These are phyloP conservation scores for Microctonus aethiopoides DNA, from an alignment of 2,888 invertebrate species.

Conservation along the genomic window DNA sequence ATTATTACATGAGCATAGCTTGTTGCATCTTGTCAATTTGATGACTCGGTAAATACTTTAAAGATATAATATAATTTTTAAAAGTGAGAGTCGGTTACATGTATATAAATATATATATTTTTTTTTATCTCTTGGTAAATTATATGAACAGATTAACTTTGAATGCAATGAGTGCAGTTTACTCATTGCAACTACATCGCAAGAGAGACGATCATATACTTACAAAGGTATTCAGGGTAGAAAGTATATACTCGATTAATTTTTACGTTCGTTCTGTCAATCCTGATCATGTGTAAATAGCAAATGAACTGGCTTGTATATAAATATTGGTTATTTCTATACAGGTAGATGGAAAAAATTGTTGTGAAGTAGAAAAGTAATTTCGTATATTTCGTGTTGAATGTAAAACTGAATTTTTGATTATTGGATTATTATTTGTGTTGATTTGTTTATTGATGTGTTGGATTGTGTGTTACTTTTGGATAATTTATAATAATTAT, in stretches of 20 bases:
- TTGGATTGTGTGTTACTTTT: too few relatives aligned
- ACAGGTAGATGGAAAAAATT: too few relatives aligned
- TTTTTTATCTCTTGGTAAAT: neutral
- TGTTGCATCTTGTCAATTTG: too few relatives aligned
- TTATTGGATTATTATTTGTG: too few relatives aligned
- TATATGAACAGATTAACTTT: conserved; percentile 3
- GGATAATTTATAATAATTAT: too few relatives aligned
- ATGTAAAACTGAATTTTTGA: too few relatives aligned
- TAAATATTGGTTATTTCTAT: too few relatives aligned
- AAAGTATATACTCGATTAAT: conserved; percentile 39
- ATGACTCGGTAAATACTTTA: neutral
- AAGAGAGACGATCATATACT: conserved; percentile 23
- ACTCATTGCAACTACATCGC: conserved; percentile 16
- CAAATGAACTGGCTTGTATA: neutral
- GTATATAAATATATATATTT: neutral
- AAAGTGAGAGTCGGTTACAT: conserved; percentile 35
- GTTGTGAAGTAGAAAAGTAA: too few relatives aligned
- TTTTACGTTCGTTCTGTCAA: conserved; percentile 33
- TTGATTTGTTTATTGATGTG: too few relatives aligned
- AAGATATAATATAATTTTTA: conserved; percentile 28
- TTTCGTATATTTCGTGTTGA: too few relatives aligned
- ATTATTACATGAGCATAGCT: too few relatives aligned
- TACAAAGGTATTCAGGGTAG: conserved; percentile 39
- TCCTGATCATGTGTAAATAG: conserved; percentile 28
- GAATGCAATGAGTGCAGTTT: conserved; percentile 5